Conservation (phyloP, 2,888 invertebrate species). For the Crocallis elinguaria region DNA sequence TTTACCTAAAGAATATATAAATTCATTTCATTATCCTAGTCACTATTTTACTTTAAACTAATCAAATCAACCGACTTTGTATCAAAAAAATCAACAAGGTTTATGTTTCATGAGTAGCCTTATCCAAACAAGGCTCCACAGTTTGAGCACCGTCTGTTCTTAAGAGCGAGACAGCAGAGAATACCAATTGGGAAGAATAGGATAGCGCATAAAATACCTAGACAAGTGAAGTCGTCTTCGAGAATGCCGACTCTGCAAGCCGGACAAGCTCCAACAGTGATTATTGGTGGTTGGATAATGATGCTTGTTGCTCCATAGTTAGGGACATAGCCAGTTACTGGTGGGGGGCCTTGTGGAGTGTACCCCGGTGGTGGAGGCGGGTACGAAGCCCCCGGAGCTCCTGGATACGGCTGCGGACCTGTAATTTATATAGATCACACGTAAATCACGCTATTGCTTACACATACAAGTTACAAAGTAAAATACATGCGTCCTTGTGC, state of each 20-base stretch:
- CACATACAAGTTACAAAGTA: conserved; percentile 4
- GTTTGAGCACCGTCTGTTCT: conserved; percentile 93
- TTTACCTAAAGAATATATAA: conserved; percentile 9
- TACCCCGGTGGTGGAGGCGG: conserved; percentile 85
- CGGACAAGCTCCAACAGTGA: conserved; percentile 94
- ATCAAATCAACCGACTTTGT: conserved; percentile 42
- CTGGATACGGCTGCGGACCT: conserved; percentile 45
- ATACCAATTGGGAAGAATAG: conserved; percentile 95
- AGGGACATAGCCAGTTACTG: conserved; percentile 78
- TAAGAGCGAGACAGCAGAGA: conserved; percentile 93
- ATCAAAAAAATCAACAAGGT: conserved; percentile 42
- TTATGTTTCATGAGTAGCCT: conserved; percentile 27
- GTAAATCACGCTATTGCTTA: background rate
- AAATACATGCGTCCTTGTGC: conserved; percentile 3
- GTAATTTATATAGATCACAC: conserved; percentile 33
- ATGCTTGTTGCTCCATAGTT: conserved; percentile 86
- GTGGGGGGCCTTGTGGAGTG: conserved; percentile 72
- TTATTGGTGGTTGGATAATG: conserved; percentile 90
- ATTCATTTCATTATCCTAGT: conserved; percentile 31
- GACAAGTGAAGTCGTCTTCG: conserved; percentile 94
- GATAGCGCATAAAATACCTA: conserved; percentile 93
- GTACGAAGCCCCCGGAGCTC: conserved; percentile 55
- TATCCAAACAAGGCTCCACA: conserved; percentile 93
- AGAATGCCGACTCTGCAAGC: conserved; percentile 94
- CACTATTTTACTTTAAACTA: conserved; percentile 40